A percentile compares a stretch with the other conserved stretches of the same genome.
Conservation (phyloP, 1,140 invertebrate genomes). For the Papilio xuthus region DNA sequence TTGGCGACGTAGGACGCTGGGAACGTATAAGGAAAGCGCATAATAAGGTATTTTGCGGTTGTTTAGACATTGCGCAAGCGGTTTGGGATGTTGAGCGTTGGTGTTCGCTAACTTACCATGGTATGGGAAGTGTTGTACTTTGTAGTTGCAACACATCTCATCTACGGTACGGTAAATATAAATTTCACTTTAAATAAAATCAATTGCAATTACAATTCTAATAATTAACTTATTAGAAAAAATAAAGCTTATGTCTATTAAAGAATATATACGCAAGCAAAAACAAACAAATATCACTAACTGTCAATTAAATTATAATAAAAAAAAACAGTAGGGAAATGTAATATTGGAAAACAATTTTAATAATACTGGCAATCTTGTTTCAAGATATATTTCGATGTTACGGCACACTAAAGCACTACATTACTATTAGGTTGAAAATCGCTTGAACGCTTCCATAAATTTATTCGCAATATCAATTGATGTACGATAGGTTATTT, state of each 20-base stretch:
- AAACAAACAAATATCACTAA: neutral
- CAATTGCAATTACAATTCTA: too few species aligned
- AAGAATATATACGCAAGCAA: slow-evolving; percentile 2
- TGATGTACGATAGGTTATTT: neutral
- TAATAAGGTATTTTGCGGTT: slow-evolving; percentile 80
- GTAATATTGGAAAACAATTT: slow-evolving; percentile 46
- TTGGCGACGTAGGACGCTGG: slow-evolving; percentile 68
- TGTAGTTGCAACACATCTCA: neutral
- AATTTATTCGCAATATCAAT: slow-evolving; percentile 37
- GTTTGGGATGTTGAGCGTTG: slow-evolving; percentile 77
- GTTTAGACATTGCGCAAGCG: slow-evolving; percentile 77
- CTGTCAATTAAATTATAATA: too few species aligned
- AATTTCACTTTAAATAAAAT: neutral
- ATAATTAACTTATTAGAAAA: too few species aligned
- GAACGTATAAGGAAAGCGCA: slow-evolving; percentile 78
- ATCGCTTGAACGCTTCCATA: slow-evolving; percentile 41
- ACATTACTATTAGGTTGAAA: slow-evolving; percentile 47
- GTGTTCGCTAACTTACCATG: slow-evolving; percentile 61
- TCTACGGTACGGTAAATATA: neutral
- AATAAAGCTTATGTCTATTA: neutral
- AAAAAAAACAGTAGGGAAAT: neutral
- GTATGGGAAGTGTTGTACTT: slow-evolving; percentile 41
- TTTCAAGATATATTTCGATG: slow-evolving; percentile 29
- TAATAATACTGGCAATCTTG: slow-evolving; percentile 43
- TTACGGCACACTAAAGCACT: slow-evolving; percentile 45